A percentile compares a stretch with the other conserved stretches of the same genome.
phyloP scores from a whole-genome alignment of 2,797 vertebrate genomes.

The Eulemur rubriventer region DNA sequence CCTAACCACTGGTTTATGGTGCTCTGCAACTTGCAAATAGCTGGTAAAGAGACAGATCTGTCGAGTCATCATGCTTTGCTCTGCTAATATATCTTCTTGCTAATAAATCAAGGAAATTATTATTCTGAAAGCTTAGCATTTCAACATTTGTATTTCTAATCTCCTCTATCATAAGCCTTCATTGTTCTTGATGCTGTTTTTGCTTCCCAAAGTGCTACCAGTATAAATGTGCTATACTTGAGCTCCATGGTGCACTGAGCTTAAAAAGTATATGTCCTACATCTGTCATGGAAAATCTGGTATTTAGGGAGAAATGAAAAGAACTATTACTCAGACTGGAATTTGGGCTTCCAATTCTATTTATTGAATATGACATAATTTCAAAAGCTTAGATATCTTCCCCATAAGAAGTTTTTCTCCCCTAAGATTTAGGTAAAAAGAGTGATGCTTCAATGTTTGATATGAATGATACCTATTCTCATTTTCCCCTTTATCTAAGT shows the following conservation, averaged over 20 bases:
- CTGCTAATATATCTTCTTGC: conserved; percentile 65
- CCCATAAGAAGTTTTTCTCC: neutral
- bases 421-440: neutral
- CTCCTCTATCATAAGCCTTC: conserved; percentile 68
- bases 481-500: neutral
- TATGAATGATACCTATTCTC: conserved; percentile 11
- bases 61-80: conserved; percentile 69
- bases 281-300: conserved; percentile 2
- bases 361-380: neutral
- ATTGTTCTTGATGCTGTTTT: conserved; percentile 65
- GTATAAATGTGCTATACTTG: neutral
- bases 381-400: neutral
- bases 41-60: conserved; percentile 67
- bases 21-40: conserved; percentile 51
- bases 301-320: neutral
- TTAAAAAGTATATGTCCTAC: conserved; percentile 51
- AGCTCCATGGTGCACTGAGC: conserved; percentile 38
- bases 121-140: conserved; percentile 58
- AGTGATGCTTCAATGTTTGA: neutral
- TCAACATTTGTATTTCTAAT: conserved; percentile 72
- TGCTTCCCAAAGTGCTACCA: conserved; percentile 35
- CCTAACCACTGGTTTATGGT: neutral
- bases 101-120: conserved; percentile 76
- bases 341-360: conserved; percentile 6
- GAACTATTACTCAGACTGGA: neutral